Conservation (phyloP, 2,113 vertebrate genomes). For the Monarcha castaneiventris region DNA sequence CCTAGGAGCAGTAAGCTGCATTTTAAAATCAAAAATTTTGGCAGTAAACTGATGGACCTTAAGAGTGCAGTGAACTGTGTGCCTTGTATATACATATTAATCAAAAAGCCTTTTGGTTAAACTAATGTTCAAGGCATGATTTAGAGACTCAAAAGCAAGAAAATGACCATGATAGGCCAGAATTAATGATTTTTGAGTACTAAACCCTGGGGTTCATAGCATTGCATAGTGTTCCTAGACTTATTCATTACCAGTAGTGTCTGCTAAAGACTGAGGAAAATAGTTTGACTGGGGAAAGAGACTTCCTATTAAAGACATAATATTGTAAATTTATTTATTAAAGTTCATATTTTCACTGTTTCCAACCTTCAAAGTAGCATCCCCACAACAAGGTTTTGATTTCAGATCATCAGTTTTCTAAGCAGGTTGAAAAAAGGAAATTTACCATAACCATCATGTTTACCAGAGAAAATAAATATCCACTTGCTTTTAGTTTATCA, state of each 20-base stretch:
- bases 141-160: background rate
- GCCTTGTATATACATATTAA: background rate
- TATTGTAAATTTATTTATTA: background rate
- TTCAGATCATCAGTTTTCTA: background rate
- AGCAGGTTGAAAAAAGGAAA: background rate
- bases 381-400: background rate
- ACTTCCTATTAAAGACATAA: background rate
- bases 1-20: background rate
- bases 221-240: background rate
- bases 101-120: background rate
- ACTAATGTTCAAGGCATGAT: background rate
- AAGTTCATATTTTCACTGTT: background rate
- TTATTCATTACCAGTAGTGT: background rate
- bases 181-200: background rate
- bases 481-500: background rate
- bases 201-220: background rate
- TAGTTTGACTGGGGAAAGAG: background rate
- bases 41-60: constrained; percentile 43
- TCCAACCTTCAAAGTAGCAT: background rate
- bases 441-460: background rate
- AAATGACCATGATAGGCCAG: background rate
- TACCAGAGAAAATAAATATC: background rate
- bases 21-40: constrained; percentile 35
- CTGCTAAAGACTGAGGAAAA: background rate
- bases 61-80: background rate